Evolutionary conservation across 2,797 vertebrate genomes (phyloP), one percentile per base, ranked within the genome.

Genomic region (Hemibagrus guttatus): DNA sequence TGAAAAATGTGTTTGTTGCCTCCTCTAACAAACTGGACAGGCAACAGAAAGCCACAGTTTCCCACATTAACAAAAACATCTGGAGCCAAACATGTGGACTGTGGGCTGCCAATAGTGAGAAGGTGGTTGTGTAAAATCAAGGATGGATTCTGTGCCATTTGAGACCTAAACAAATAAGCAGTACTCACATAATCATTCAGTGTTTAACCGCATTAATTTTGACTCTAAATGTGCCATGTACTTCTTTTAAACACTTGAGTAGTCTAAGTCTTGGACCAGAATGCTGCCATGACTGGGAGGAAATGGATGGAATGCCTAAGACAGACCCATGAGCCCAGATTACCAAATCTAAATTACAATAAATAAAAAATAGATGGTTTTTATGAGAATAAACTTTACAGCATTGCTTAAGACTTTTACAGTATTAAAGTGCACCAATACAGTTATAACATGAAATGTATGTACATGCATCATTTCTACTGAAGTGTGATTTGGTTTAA

Each of bases 31-130:
- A 80, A 63, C 58, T 42, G 35, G 58, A 81, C 79, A 49, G 19
- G 59, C 59, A 64, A 39, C 23, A 81, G 59, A 81, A 81, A 80
- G 56, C 78, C 58, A 39, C 35, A 46, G 59, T 49, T 81, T 81
- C 79, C 79, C 79, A 86, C 81, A 76, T 82, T 83, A 54, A 21
- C 49, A 52, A 6, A n/a, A 31, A 87, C 84, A 88, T 23, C 86
- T 88, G 64, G 46, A 19, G 42, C 81, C 75, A 75, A 79, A 71
- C 19, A 46, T 81, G 39, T 19, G 39, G 59, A 63, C 26, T 64
- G 59, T 64, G 59, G 79, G 39, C 26, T 64, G 59, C 59, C 39
- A 64, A 19, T 64, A 21, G 58, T 63, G 14, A 46, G 19, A 76
- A 80, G 39, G 1, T 23, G 12, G 35, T 58, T 26, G 6, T n/a